A percentile compares a stretch with the other conserved stretches of the same genome.
These are phyloP conservation scores for Vanessa atalanta DNA, from an alignment of 1,140 invertebrate species.

Conservation along the genomic window DNA sequence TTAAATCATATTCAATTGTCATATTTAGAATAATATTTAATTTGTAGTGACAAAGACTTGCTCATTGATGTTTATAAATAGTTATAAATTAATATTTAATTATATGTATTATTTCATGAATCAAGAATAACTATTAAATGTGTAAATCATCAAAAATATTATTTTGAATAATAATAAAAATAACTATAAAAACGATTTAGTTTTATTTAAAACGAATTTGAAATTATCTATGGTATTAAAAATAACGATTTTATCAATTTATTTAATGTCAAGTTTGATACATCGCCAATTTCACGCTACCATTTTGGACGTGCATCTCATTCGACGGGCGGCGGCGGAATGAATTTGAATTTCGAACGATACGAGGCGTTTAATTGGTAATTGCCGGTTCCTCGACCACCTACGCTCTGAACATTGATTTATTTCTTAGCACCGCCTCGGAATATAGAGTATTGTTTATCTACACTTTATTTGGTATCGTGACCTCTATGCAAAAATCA, in stretches of 20 bases:
- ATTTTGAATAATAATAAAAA: constrained; percentile 12
- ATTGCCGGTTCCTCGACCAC: constrained; percentile 67
- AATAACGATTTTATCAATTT: constrained; percentile 26
- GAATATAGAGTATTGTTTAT: constrained; percentile 61
- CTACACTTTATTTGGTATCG: constrained; percentile 40
- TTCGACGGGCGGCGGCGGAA: constrained; percentile 46
- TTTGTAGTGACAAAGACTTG: constrained; percentile 4
- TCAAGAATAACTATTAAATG: background rate
- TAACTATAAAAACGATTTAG: background rate
- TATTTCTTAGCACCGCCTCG: constrained; percentile 61
- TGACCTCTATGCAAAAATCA: constrained; percentile 44
- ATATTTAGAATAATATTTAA: background rate
- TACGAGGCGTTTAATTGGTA: constrained; percentile 72
- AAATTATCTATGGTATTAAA: background rate
- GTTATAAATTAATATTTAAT: background rate
- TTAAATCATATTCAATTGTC: background rate
- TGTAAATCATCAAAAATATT: background rate
- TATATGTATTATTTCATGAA: constrained; percentile 2
- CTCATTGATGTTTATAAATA: background rate
- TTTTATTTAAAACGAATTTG: background rate
- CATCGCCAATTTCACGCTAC: constrained; percentile 41
- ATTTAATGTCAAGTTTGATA: constrained; percentile 30
- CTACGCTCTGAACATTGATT: constrained; percentile 64
- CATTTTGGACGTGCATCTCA: constrained; percentile 53
- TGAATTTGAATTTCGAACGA: constrained; percentile 67